Evolutionary conservation across 92 coral and sea anemone species (phyloP).

Genomic region (Paramuricea clavata): DNA sequence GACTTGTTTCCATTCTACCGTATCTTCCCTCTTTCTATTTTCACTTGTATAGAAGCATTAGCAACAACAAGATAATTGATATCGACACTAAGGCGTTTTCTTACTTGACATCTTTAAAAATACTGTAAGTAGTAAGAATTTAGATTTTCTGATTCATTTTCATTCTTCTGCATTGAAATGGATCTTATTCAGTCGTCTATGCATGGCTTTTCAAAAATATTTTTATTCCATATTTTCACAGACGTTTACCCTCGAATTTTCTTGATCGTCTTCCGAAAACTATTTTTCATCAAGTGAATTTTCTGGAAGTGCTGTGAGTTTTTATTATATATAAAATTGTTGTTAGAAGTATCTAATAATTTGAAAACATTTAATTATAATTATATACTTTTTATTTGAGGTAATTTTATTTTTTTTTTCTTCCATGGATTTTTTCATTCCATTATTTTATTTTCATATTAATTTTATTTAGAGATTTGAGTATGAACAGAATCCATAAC

Average conservation of each 20-base stretch:
- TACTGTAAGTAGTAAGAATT: slow-evolving; percentile 22
- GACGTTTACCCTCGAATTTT: background rate
- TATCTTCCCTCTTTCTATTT: background rate
- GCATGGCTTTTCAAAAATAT: too few species aligned
- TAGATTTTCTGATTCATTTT: background rate
- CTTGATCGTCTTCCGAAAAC: background rate
- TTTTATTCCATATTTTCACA: background rate
- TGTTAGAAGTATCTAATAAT: too few species aligned
- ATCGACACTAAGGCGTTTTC: background rate
- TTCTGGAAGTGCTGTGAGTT: slow-evolving; percentile 9
- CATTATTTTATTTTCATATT: background rate
- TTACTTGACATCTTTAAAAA: background rate
- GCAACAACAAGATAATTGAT: background rate
- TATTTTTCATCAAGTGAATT: background rate
- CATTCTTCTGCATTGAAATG: too few species aligned
- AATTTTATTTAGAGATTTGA: slow-evolving; percentile 7
- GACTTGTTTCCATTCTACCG: too few species aligned
- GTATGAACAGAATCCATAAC: background rate
- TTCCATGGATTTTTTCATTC: too few species aligned
- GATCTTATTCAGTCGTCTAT: too few species aligned
- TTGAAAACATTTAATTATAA: too few species aligned
- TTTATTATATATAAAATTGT: too few species aligned
- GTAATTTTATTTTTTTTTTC: too few species aligned
- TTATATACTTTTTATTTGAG: too few species aligned
- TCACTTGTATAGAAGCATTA: background rate